Conservation (phyloP, 2,113 vertebrate species). For the Phalacrocorax brasilianus region DNA sequence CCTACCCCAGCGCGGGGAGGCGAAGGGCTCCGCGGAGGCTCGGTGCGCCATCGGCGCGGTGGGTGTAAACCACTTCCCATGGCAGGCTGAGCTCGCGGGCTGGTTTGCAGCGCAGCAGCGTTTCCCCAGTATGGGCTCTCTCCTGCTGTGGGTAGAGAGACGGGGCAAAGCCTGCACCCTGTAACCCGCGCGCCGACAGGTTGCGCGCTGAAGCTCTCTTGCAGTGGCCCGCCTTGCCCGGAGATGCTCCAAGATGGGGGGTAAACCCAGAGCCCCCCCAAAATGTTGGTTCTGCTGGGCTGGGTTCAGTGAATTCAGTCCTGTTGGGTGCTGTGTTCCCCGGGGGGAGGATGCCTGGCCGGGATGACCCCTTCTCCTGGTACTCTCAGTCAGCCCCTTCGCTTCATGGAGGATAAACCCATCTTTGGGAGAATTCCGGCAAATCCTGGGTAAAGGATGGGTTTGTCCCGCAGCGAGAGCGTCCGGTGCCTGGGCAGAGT, state of each 20-base stretch:
- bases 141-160: fast-evolving
- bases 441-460: not conserved
- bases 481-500: not conserved
- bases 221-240: fast-evolving
- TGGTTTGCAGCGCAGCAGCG: not conserved
- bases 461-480: not conserved
- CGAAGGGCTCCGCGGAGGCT: not conserved
- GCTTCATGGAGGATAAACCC: not conserved
- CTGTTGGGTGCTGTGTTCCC: not conserved
- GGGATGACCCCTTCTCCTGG: not conserved
- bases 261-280: not conserved
- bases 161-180: not conserved
- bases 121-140: not conserved
- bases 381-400: not conserved
- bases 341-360: fast-evolving
- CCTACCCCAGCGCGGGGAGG: no score
- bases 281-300: not conserved
- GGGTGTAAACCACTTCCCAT: not conserved
- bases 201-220: not conserved
- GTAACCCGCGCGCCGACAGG: fast-evolving
- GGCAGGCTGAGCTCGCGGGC: not conserved
- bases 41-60: fast-evolving
- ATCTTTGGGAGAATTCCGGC: not conserved
- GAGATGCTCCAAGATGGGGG: not conserved
- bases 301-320: not conserved